Evolutionary conservation across 2,888 invertebrate genomes (phyloP).

Genomic region (Gasteruption jaculator): DNA sequence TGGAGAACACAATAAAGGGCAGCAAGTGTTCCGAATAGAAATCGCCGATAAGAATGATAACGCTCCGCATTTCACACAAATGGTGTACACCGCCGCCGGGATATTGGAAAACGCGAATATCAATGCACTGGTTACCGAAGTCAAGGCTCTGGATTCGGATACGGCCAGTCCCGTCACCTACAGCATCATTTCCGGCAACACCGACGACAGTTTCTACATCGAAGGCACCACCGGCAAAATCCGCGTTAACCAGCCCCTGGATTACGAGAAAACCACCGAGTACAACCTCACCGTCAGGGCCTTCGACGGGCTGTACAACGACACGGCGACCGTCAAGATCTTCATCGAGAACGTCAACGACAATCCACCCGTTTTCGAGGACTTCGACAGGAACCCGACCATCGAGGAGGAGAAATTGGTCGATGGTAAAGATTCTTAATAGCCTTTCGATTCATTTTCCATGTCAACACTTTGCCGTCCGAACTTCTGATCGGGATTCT

Average conservation of each 20-base stretch:
- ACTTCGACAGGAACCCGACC: slow-evolving; percentile 67
- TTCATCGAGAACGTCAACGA: slow-evolving; percentile 89
- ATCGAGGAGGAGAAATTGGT: slow-evolving; percentile 72
- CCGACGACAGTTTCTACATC: slow-evolving; percentile 80
- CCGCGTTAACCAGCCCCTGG: slow-evolving; percentile 70
- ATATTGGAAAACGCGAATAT: slow-evolving; percentile 81
- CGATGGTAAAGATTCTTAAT: slow-evolving; percentile 55
- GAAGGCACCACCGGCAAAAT: slow-evolving; percentile 82
- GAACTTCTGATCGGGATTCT: no score
- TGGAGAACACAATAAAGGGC: slow-evolving; percentile 68
- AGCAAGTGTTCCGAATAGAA: slow-evolving; percentile 82
- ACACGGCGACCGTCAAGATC: slow-evolving; percentile 78
- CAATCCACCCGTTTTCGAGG: slow-evolving; percentile 78
- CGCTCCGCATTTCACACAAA: slow-evolving; percentile 79
- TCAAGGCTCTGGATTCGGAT: slow-evolving; percentile 83
- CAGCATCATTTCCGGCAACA: slow-evolving; percentile 83
- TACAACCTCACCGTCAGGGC: slow-evolving; percentile 81
- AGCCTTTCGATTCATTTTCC: no score
- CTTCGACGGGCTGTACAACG: slow-evolving; percentile 79
- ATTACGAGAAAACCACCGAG: slow-evolving; percentile 81
- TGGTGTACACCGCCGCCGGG: slow-evolving; percentile 68
- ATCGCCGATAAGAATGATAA: slow-evolving; percentile 97
- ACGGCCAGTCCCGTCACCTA: slow-evolving; percentile 82
- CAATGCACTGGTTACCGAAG: slow-evolving; percentile 79
- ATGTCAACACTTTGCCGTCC: no score